Conservation (phyloP, 2,888 invertebrate genomes). For the Agrotis clavis region DNA sequence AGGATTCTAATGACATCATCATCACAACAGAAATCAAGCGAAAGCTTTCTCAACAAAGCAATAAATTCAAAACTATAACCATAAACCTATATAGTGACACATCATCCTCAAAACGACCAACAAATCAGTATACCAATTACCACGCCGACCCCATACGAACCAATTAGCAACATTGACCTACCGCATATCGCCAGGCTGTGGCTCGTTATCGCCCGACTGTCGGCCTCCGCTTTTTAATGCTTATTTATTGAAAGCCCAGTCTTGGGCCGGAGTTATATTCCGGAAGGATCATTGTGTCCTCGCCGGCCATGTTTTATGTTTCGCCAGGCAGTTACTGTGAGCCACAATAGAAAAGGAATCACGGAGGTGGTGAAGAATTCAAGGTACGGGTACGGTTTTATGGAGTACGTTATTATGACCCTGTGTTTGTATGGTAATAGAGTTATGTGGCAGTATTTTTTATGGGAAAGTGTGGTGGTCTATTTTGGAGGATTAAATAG, state of each 20-base stretch:
- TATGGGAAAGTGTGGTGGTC: neutral
- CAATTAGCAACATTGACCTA: constrained; percentile 58
- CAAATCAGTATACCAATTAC: constrained; percentile 49
- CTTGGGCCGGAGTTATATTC: constrained; percentile 78
- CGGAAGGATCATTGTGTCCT: constrained; percentile 85
- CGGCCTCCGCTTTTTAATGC: constrained; percentile 83
- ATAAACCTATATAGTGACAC: neutral
- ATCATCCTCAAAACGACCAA: neutral
- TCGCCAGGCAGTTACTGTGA: constrained; percentile 61
- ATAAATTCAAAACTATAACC: neutral
- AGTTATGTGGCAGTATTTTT: constrained; percentile 34
- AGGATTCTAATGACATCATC: too few species aligned
- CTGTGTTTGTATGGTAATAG: constrained; percentile 48
- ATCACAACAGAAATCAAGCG: too few species aligned
- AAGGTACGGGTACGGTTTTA: constrained; percentile 41
- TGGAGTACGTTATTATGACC: constrained; percentile 34
- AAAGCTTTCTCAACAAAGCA: neutral
- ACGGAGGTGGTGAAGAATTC: constrained; percentile 58
- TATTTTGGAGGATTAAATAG: constrained; percentile 12
- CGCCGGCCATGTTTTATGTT: constrained; percentile 79
- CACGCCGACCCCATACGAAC: constrained; percentile 44
- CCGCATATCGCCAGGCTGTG: constrained; percentile 67
- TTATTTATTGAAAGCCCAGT: constrained; percentile 87
- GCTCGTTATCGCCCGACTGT: constrained; percentile 79
- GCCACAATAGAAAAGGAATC: constrained; percentile 65